These are phyloP conservation scores for Bombyx mori DNA, from an alignment of 1,140 invertebrate species.

Conservation along the genomic window ASM3026992v2 NC_085124.1:6630001-6630500, in stretches of 20 bases:
- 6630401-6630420: too few relatives aligned
- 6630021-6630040: too few relatives aligned
- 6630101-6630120: not conserved
- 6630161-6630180: conserved; percentile 31
- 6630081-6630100: too few relatives aligned
- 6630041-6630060: too few relatives aligned
- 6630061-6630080: too few relatives aligned
- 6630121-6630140: conserved; percentile 4
- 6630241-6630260: conserved; percentile 45
- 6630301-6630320: conserved; percentile 42
- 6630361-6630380: conserved; percentile 21
- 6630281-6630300: conserved; percentile 56
- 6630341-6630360: conserved; percentile 31
- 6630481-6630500: too few relatives aligned
- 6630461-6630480: too few relatives aligned
- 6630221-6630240: conserved; percentile 56
- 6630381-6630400: conserved; percentile 16
- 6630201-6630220: conserved; percentile 17
- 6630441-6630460: too few relatives aligned
- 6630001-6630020: too few relatives aligned
- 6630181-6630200: conserved; percentile 19
- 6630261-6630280: conserved; percentile 54
- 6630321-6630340: conserved; percentile 40
- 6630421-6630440: too few relatives aligned
- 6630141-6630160: conserved; percentile 19